A percentile compares a stretch with the other conserved stretches of the same genome.
These are phyloP conservation scores for Catajapyx aquilonaris DNA, from an alignment of 1,140 invertebrate species.

Conservation along the genomic window DNA sequence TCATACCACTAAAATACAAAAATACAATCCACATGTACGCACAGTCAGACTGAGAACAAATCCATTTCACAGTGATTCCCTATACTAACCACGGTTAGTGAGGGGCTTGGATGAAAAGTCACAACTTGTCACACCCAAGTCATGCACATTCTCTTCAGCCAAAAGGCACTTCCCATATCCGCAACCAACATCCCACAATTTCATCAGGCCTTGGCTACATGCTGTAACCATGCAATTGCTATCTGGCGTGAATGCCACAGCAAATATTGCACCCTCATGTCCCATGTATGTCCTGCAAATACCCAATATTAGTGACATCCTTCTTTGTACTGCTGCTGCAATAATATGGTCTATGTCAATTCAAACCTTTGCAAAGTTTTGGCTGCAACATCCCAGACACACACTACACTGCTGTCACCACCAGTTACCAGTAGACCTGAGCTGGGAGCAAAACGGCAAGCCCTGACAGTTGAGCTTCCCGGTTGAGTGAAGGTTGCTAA, in stretches of 20 bases:
- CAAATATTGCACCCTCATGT: slow-evolving; percentile 41
- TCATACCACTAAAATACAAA: too few relatives aligned
- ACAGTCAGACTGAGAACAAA: too few relatives aligned
- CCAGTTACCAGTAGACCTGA: slow-evolving; percentile 40
- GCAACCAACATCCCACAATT: slow-evolving; percentile 34
- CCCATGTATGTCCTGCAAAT: slow-evolving; percentile 32
- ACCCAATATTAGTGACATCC: slow-evolving; percentile 4
- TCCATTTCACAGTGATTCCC: too few relatives aligned
- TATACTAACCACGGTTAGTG: too few relatives aligned
- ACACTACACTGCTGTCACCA: slow-evolving; percentile 48
- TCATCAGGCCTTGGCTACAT: slow-evolving; percentile 39
- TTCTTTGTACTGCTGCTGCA: too few relatives aligned
- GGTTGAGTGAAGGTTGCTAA: slow-evolving; percentile 39
- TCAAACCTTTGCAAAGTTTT: slow-evolving; percentile 37
- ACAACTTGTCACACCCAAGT: slow-evolving; percentile 43
- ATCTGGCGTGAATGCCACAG: slow-evolving; percentile 39
- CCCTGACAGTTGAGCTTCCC: slow-evolving; percentile 36
- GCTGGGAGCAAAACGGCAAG: slow-evolving; percentile 40
- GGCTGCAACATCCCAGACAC: slow-evolving; percentile 46
- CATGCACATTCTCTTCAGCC: slow-evolving; percentile 41
- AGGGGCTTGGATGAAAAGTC: slow-evolving; percentile 28
- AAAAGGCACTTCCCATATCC: slow-evolving; percentile 14
- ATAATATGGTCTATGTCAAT: too few relatives aligned
- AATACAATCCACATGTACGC: too few relatives aligned
- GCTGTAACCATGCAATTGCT: slow-evolving; percentile 38